Conservation (phyloP, 2,113 vertebrate species). For the Pachycephala philippinensis region DNA sequence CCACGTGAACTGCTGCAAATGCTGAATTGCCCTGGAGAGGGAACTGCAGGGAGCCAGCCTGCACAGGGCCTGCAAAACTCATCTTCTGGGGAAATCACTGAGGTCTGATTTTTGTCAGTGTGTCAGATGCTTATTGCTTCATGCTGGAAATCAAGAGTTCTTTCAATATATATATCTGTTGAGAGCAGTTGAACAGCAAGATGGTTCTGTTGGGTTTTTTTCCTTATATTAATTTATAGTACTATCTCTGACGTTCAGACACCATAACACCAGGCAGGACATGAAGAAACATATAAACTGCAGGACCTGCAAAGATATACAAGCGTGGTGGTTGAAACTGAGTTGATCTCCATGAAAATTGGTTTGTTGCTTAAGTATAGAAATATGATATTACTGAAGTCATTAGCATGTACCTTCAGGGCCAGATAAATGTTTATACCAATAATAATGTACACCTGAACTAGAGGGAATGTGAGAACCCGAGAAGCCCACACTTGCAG, state of each 20-base stretch:
- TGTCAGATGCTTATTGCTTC: neutral
- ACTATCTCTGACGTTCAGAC: neutral
- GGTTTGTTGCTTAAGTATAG: neutral
- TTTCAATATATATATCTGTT: neutral
- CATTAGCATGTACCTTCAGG: neutral
- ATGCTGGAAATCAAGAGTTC: neutral
- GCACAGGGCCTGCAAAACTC: neutral
- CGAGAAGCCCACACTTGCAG: fast-evolving
- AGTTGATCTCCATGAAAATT: neutral
- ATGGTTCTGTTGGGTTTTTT: neutral
- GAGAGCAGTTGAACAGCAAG: neutral
- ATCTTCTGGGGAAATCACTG: neutral
- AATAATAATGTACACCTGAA: neutral
- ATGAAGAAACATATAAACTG: neutral
- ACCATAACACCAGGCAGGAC: neutral
- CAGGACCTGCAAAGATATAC: neutral
- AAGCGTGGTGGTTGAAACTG: neutral
- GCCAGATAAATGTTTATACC: neutral
- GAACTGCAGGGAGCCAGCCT: neutral
- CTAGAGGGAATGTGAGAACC: neutral
- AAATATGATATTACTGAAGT: neutral
- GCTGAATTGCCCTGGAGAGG: neutral
- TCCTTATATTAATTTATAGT: neutral
- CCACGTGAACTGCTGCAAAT: neutral
- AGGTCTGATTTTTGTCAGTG: neutral